phyloP scores from a whole-genome alignment of 1,140 invertebrate genomes.

The Drosophila albomicans region DNA sequence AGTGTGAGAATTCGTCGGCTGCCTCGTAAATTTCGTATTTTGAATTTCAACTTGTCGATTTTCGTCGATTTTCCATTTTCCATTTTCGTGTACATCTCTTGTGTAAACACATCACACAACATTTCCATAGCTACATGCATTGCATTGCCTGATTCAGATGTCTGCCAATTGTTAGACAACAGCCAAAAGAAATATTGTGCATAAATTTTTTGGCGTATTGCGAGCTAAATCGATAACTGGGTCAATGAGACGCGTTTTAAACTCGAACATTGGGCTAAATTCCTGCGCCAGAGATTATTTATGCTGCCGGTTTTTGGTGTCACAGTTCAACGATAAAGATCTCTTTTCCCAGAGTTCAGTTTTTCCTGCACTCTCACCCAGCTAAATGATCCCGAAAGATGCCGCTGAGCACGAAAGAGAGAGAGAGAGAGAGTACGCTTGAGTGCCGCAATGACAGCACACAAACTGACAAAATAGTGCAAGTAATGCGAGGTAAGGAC shows the following conservation, averaged over 20 bases:
- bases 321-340: conserved; percentile 20
- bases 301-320: not conserved
- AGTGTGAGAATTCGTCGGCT: conserved; percentile 62
- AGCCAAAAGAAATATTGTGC: conserved; percentile 29
- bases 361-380: conserved; percentile 40
- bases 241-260: conserved; percentile 40
- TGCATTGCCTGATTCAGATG: conserved; percentile 27
- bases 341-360: conserved; percentile 9
- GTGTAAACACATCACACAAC: conserved; percentile 62
- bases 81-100: conserved; percentile 47
- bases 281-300: not conserved
- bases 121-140: not conserved
- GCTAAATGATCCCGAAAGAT: conserved; percentile 38
- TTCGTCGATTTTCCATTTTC: conserved; percentile 33
- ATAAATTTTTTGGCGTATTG: conserved; percentile 73
- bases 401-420: not conserved
- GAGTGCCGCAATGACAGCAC: conserved; percentile 62
- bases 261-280: conserved; percentile 34
- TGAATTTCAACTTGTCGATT: conserved; percentile 58
- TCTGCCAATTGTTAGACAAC: conserved; percentile 65
- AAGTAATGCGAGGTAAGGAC: conserved; percentile 45
- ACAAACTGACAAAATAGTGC: conserved; percentile 42
- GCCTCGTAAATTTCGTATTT: conserved; percentile 75
- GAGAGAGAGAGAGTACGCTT: conserved; percentile 6
- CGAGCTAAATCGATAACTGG: conserved; percentile 56